Percentiles rank a stretch among this genome's conserved stretches.
phyloP scores from a whole-genome alignment of 2,113 vertebrate genomes.

The Phodopus roborovskii region DNA sequence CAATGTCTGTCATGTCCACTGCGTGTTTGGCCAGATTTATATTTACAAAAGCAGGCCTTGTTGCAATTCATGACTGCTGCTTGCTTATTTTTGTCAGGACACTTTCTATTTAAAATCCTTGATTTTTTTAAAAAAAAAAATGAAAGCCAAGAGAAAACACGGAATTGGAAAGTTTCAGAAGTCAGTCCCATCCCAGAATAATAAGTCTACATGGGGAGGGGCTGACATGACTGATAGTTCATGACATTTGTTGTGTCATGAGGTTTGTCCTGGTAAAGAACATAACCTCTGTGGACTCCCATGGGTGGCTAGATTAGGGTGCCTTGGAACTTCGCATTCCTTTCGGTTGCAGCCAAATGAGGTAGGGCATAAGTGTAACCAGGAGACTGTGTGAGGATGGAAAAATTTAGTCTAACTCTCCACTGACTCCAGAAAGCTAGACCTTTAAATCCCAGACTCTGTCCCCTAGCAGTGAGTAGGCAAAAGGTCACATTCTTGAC shows the following conservation, averaged over 20 bases:
- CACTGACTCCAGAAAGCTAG: too few relatives aligned
- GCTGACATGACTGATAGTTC: not conserved
- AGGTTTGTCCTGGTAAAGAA: not conserved
- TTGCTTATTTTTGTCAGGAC: not conserved
- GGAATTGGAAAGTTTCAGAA: not conserved
- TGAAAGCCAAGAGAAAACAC: not conserved
- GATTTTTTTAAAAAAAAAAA: not conserved
- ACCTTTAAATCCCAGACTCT: too few relatives aligned
- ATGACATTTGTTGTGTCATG: not conserved
- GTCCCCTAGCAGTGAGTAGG: too few relatives aligned
- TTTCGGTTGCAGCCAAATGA: not conserved
- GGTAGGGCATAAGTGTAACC: not conserved
- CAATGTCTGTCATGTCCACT: not conserved
- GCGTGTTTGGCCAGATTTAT: not conserved
- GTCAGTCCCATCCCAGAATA: not conserved
- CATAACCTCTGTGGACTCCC: not conserved
- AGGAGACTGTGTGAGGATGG: too few relatives aligned
- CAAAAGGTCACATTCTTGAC: too few relatives aligned
- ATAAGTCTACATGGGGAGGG: not conserved
- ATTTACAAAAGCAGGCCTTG: conserved; percentile 25
- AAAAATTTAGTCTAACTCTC: too few relatives aligned
- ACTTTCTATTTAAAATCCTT: conserved; percentile 26
- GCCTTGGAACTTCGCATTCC: not conserved
- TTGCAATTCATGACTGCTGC: not conserved
- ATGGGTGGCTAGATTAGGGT: not conserved